Evolutionary conservation across 2,888 invertebrate species (phyloP).

Genomic region (Endotricha flammealis): DNA sequence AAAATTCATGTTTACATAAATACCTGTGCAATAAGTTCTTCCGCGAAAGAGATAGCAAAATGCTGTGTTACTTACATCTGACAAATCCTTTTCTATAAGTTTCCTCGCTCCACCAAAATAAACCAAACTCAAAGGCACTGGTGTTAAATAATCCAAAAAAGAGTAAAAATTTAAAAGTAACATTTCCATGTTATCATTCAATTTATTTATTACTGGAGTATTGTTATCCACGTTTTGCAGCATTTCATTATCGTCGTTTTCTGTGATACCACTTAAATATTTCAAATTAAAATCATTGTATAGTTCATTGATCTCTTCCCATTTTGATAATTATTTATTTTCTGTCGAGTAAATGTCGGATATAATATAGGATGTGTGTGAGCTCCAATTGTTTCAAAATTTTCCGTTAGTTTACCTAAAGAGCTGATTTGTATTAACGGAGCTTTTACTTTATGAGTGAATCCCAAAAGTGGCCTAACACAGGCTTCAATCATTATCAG

Average conservation of each 20-base stretch:
- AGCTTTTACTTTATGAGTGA: conserved; percentile 29
- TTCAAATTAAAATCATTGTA: conserved; percentile 8
- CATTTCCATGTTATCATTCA: conserved; percentile 29
- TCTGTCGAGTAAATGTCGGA: conserved; percentile 21
- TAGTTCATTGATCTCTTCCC: conserved; percentile 28
- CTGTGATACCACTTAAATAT: background rate
- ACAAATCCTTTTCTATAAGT: no score
- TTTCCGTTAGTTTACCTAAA: conserved; percentile 21
- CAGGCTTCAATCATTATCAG: conserved; percentile 32
- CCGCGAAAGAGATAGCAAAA: no score
- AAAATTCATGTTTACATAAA: no score
- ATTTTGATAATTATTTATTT: conserved; percentile 25
- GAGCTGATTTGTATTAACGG: conserved; percentile 38
- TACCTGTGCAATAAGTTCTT: no score
- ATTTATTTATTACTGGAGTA: conserved; percentile 1
- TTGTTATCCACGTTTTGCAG: background rate
- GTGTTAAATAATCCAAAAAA: conserved; percentile 40
- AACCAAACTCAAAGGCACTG: no score
- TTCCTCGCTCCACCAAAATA: no score
- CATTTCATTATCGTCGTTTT: background rate
- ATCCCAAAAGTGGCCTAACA: conserved; percentile 19
- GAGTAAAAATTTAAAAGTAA: conserved; percentile 36
- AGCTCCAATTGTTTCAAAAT: conserved; percentile 24
- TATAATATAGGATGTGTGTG: conserved; percentile 25
- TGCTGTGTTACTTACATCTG: no score